A percentile compares a stretch with the other conserved stretches of the same genome.
Conservation (phyloP, 92 coral and sea anemone genomes). For the Anthopleura xanthogrammica region DNA sequence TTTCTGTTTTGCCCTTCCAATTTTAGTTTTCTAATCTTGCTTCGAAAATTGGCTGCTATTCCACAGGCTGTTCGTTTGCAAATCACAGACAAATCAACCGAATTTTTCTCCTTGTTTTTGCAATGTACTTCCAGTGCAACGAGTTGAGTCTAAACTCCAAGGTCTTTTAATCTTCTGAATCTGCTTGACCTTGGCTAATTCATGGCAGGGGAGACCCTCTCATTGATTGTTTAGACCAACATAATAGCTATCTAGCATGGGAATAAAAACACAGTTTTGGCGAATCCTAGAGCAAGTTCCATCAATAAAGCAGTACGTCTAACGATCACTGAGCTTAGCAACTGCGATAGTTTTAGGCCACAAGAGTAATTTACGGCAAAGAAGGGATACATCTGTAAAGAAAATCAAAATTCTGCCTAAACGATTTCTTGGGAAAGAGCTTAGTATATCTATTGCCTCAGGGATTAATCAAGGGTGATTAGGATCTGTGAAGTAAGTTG, state of each 20-base stretch:
- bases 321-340: neutral
- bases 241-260: conserved; percentile 20
- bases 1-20: too few relatives aligned
- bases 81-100: neutral
- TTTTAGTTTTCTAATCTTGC: too few relatives aligned
- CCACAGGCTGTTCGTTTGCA: too few relatives aligned
- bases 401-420: conserved; percentile 10
- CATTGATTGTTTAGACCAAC: conserved; percentile 6
- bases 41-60: too few relatives aligned
- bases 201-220: conserved; percentile 10
- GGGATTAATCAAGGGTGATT: conserved; percentile 1
- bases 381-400: neutral
- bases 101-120: neutral
- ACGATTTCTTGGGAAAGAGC: neutral
- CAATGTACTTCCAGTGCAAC: neutral
- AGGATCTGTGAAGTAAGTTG: neutral
- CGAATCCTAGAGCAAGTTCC: neutral
- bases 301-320: neutral
- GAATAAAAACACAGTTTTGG: neutral
- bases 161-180: neutral
- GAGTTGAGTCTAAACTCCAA: neutral
- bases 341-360: neutral
- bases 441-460: conserved; percentile 7
- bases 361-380: neutral
- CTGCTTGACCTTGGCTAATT: neutral